Evolutionary conservation across 2,797 vertebrate species (phyloP), one percentile per base, ranked within the genome.

Genomic region (Periophthalmus magnuspinnatus): DNA sequence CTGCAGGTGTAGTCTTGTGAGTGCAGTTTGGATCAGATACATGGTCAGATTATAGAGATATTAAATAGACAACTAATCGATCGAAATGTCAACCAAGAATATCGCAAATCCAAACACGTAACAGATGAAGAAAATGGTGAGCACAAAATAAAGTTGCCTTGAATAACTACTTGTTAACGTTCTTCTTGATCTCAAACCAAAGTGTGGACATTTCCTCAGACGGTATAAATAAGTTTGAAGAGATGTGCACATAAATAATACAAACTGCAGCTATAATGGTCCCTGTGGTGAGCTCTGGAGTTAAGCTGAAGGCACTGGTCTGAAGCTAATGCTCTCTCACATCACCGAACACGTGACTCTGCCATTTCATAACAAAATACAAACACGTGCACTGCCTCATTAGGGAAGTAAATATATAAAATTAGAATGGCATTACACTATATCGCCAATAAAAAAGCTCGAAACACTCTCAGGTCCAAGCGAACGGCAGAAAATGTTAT

Each of bases 241-340:
- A 16, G 60, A 73, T 68, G 71, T 65, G 14, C 17, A 6, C 54
- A 71, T 88, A 71, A 90, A 91, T 81, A 86, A 87, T 85, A 65
- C 72, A 88, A 72, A 63, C 54, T 22, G 80, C 74, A 75, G 80
- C 81, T 73, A 77, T 56, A 75, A 67, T 69, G 68, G 45, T 67
- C 50, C n/a, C 47, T 55, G 16, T 55, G 6, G 67, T 13, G 6
- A 13, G 64, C 69, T 48, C n/a, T 71, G 19, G 28, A 33, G 58
- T 77, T 61, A 56, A 65, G 24, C 69, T 47, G 45, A 38, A 52
- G 22, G 58, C 76, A 64, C 1, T 0, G 67, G 62, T 68, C 60
- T 68, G 21, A 34, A 17, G 45, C 67, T 14, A 65, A 77, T 10
- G 7, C n/a, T 19, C 70, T 24, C 76, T 32, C 62, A 33, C 57